Conservation (phyloP, 2,797 vertebrate genomes). For the Euthynnus affinis region DNA sequence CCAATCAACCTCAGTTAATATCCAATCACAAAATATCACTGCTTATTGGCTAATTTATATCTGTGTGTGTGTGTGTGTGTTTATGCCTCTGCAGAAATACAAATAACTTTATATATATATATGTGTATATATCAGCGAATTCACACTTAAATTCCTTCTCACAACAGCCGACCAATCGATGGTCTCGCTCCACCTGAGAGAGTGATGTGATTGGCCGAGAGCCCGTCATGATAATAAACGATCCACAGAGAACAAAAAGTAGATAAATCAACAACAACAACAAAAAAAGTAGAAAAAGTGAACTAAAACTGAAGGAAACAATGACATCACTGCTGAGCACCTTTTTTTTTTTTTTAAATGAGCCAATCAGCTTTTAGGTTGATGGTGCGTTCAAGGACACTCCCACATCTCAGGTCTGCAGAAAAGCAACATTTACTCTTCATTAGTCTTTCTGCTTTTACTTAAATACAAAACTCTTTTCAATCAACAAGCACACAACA, state of each 20-base stretch:
- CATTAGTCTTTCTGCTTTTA: no score
- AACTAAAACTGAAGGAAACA: no score
- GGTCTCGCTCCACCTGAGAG: background rate
- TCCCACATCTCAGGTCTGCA: no score
- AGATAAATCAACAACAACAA: no score
- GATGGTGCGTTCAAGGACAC: background rate
- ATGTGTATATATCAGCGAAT: no score
- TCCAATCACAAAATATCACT: constrained; percentile 15
- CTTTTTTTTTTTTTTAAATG: background rate
- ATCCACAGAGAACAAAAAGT: background rate
- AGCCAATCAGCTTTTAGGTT: constrained; percentile 16
- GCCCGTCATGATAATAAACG: constrained; percentile 19
- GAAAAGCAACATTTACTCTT: no score
- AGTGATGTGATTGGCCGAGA: constrained; percentile 35
- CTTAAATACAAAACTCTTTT: no score
- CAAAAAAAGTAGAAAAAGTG: no score
- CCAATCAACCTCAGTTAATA: constrained; percentile 56
- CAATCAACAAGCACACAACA: no score
- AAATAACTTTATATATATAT: background rate
- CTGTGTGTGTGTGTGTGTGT: constrained; percentile 22
- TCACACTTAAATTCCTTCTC: constrained; percentile 35
- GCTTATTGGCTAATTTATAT: constrained; percentile 28
- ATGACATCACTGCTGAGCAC: background rate
- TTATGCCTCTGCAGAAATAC: no score
- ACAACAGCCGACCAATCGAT: constrained; percentile 42